Conservation (phyloP, 2,888 invertebrate species). For the Drosophila sordidula region DNA sequence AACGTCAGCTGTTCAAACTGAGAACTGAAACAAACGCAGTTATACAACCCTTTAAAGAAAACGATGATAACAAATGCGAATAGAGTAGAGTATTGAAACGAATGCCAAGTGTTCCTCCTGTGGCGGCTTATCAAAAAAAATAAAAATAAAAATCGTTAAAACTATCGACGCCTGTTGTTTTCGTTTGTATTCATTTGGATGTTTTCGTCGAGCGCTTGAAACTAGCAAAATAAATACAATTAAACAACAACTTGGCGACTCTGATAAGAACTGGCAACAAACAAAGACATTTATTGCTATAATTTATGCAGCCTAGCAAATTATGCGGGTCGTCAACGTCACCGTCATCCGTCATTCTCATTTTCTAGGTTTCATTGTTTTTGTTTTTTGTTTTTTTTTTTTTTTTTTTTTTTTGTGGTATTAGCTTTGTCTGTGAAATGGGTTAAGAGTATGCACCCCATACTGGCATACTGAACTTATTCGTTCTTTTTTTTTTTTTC, state of each 20-base stretch:
- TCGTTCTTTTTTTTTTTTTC: conserved; percentile 1
- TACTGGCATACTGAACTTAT: background rate
- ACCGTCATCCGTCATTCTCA: conserved; percentile 6
- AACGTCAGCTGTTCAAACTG: conserved; percentile 25
- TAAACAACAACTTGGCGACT: conserved; percentile 23
- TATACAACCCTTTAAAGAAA: conserved; percentile 9
- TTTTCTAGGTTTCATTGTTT: conserved; percentile 1
- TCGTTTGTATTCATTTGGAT: conserved; percentile 4
- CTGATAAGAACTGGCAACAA: conserved; percentile 59
- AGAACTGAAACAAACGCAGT: too few relatives aligned
- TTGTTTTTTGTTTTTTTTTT: too few relatives aligned
- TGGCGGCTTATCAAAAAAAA: conserved; percentile 52
- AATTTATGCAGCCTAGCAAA: conserved; percentile 47
- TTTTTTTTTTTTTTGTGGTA: too few relatives aligned
- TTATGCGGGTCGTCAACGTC: conserved; percentile 36
- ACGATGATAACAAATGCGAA: conserved; percentile 44
- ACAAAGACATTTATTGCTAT: conserved; percentile 61
- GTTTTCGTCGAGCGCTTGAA: conserved; percentile 9
- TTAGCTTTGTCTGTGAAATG: conserved; percentile 52
- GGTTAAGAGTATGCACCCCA: conserved; percentile 75
- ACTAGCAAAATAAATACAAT: conserved; percentile 17
- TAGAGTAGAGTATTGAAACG: conserved; percentile 7
- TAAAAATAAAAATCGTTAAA: conserved; percentile 23
- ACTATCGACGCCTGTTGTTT: conserved; percentile 40
- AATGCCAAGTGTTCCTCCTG: conserved; percentile 35